These are phyloP conservation scores for Chloropsis hardwickii DNA, from an alignment of 2,113 vertebrate species.

Conservation along the genomic window DNA sequence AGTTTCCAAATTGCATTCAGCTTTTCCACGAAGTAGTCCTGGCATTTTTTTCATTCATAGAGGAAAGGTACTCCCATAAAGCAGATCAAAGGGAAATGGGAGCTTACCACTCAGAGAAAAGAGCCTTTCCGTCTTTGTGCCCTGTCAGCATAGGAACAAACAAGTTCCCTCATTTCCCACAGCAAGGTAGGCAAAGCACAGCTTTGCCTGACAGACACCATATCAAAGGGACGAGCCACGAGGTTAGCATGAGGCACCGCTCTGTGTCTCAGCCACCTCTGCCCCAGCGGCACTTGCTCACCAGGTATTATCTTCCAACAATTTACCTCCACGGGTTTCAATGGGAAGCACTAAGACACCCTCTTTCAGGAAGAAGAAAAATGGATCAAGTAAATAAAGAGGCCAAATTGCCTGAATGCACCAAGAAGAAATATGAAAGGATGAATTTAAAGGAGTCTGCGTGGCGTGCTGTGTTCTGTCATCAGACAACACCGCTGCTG, in stretches of 20 bases:
- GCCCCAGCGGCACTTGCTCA: background rate
- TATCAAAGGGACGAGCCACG: background rate
- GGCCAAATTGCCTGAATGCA: background rate
- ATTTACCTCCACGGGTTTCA: background rate
- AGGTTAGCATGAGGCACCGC: background rate
- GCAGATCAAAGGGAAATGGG: conserved; percentile 22
- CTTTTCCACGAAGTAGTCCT: conserved; percentile 1
- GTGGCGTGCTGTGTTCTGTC: fast-evolving
- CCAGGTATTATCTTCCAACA: background rate
- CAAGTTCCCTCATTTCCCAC: background rate
- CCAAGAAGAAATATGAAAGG: background rate
- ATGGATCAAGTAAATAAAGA: conserved; percentile 5
- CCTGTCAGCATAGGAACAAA: background rate
- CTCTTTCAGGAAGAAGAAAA: background rate
- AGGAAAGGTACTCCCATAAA: background rate
- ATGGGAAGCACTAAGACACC: background rate
- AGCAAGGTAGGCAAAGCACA: conserved; percentile 21
- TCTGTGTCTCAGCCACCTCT: background rate
- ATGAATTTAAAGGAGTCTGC: background rate
- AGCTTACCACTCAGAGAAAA: background rate
- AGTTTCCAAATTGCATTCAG: background rate
- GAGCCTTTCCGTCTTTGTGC: background rate
- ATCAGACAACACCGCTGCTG: background rate
- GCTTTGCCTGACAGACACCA: background rate
- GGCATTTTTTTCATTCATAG: background rate